phyloP scores from a whole-genome alignment of 2,888 invertebrate genomes.

The Philhelius pedissequus region DNA sequence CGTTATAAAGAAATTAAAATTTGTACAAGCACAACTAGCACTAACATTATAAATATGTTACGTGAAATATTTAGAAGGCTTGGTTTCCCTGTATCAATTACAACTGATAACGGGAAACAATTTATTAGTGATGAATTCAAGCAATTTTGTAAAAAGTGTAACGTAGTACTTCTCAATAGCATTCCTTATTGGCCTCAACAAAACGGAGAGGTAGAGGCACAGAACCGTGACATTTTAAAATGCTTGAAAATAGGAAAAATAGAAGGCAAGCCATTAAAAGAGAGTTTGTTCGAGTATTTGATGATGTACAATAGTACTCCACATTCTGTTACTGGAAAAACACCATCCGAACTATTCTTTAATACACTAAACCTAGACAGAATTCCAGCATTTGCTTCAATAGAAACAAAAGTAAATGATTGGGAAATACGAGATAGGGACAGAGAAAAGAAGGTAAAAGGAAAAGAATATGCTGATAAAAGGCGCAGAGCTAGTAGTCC shows the following conservation, averaged over 20 bases:
- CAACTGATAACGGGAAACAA: slow-evolving; percentile 70
- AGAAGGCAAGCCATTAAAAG: no score
- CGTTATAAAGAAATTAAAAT: no score
- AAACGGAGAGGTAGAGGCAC: neutral
- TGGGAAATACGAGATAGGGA: neutral
- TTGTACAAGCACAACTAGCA: no score
- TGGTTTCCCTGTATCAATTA: no score
- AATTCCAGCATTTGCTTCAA: neutral
- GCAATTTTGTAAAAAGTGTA: neutral
- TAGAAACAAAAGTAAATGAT: neutral
- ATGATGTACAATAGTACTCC: neutral
- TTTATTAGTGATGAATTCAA: slow-evolving; percentile 66
- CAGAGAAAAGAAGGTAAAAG: neutral
- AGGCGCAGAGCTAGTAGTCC: no score
- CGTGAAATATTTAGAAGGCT: no score
- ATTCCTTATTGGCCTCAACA: neutral
- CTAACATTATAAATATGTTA: no score
- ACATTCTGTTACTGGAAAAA: neutral
- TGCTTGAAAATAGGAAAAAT: neutral
- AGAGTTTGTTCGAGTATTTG: neutral
- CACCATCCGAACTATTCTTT: neutral
- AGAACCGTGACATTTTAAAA: neutral
- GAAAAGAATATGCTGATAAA: no score
- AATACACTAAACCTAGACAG: neutral
- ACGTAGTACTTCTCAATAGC: neutral